Evolutionary conservation across 23 tunicate species (phyloP).

Genomic region (Oikopleura vanhoeffeni): DNA sequence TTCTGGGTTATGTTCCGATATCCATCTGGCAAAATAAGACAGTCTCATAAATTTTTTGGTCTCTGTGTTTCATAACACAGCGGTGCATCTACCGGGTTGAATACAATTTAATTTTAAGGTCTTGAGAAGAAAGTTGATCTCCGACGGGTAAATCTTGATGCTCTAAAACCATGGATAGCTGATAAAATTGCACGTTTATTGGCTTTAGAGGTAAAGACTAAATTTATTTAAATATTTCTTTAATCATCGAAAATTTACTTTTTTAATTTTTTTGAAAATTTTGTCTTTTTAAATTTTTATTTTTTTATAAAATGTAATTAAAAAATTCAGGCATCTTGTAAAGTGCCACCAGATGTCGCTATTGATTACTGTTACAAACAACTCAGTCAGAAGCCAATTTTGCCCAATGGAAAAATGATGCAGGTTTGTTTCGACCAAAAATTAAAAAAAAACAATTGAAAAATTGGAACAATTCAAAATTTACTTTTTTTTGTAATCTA

Average conservation of each 20-base stretch:
- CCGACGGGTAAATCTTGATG: not conserved
- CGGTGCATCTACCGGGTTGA: too few relatives aligned
- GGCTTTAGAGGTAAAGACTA: not conserved
- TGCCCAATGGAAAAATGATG: not conserved
- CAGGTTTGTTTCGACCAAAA: too few relatives aligned
- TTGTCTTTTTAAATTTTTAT: too few relatives aligned
- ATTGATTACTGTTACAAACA: conserved; percentile 10
- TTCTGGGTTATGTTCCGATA: too few relatives aligned
- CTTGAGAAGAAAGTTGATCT: not conserved
- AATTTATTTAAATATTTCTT: not conserved
- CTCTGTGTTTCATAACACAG: too few relatives aligned
- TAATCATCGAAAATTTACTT: not conserved
- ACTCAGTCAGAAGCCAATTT: not conserved
- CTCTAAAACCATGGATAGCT: conserved; percentile 13
- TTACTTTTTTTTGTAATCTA: too few relatives aligned
- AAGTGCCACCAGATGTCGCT: conserved; percentile 14
- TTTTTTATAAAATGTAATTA: not conserved
- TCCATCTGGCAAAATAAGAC: too few relatives aligned
- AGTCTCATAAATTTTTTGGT: too few relatives aligned
- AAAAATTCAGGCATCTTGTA: not conserved
- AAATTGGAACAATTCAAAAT: too few relatives aligned
- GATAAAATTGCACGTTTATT: not conserved
- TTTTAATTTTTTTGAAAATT: not conserved
- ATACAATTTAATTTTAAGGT: too few relatives aligned
- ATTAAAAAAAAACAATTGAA: too few relatives aligned